Base-by-base conservation (phyloP, 2,888 invertebrate species). In the Oscheius onirici region DNA sequence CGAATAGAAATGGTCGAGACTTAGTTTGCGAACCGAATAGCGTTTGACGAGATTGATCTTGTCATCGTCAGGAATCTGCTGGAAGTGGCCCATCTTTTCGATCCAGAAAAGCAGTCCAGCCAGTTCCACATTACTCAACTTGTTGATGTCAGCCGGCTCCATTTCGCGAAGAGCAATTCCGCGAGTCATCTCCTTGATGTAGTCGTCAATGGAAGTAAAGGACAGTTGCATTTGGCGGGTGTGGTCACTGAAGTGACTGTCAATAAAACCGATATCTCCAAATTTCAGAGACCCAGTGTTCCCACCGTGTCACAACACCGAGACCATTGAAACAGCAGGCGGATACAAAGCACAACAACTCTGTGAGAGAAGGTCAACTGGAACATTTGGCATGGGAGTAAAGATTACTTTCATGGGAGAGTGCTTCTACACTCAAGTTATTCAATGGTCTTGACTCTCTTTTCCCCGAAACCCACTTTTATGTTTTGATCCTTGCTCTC, bases 101-200 rank as follows among this genome's bases (percentile, higher is more conserved):
- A 86, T 78, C 85, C 84, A 86, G 71, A 82, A 86, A 49, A 84
- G 65, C 1, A 86, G 68, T n/a, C 86, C 86, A 22, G 78, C 73
- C 58, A 86, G 43, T 57, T 86, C 86, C 15, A 82, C 80, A 2
- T 78, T 75, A n/a, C 80, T 78, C 55, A 86, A 68, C 17, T 79
- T 77, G 58, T 78, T 80, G 24, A 86, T 83, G 58, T 86, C 86
- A 1, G 60, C 51, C 22, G 86, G 83, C 5, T 74, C 75, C 82
- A 86, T 84, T 51, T 69, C 67, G 11, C 83, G 74, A 11, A 80
- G 72, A 17, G 58, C 69, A n/a, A 65, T 66, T 0, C 76, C 75
- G 52, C 72, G 60, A 1, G 63, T 68, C 20, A 67, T 66, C 44
- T 82, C 78, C 13, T 72, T 65, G 13, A 84, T 69, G 63, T 84